These are phyloP conservation scores for Artemisiospiza belli DNA, from an alignment of 2,113 vertebrate genomes.

Conservation along the genomic window DNA sequence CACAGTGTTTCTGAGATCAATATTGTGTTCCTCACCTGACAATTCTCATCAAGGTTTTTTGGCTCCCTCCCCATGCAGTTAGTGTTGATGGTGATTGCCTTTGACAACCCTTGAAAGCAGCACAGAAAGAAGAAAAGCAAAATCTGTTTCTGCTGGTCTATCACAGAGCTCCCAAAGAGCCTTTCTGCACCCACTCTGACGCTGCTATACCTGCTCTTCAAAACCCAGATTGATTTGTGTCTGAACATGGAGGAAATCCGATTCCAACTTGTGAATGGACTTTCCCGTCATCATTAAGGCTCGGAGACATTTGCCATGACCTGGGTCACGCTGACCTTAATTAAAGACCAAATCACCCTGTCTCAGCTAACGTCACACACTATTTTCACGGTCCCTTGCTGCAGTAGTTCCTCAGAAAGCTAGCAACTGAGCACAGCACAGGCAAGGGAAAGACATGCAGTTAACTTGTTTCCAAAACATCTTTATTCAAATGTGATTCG, in stretches of 20 bases:
- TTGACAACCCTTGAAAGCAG: not conserved
- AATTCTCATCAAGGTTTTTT: not conserved
- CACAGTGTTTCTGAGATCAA: not conserved
- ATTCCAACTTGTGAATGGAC: not conserved
- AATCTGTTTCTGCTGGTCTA: not conserved
- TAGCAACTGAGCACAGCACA: not conserved
- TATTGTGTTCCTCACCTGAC: not conserved
- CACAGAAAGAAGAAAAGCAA: not conserved
- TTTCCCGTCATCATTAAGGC: not conserved
- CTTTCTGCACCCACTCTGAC: not conserved
- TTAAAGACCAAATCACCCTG: not conserved
- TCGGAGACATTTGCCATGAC: not conserved
- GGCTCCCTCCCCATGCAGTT: not conserved
- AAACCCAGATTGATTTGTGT: not conserved
- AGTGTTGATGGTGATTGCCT: conserved; percentile 5
- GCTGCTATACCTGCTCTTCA: not conserved
- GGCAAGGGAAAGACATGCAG: not conserved
- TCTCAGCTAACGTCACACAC: not conserved
- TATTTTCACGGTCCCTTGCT: not conserved
- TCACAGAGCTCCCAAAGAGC: not conserved
- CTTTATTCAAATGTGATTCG: conserved; percentile 34
- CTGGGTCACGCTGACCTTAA: conserved; percentile 31
- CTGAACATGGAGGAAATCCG: not conserved
- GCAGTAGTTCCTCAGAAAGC: not conserved
- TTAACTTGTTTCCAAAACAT: conserved; percentile 53